phyloP scores from a whole-genome alignment of 2,797 vertebrate species.

The Gallinago nigripennis region DNA sequence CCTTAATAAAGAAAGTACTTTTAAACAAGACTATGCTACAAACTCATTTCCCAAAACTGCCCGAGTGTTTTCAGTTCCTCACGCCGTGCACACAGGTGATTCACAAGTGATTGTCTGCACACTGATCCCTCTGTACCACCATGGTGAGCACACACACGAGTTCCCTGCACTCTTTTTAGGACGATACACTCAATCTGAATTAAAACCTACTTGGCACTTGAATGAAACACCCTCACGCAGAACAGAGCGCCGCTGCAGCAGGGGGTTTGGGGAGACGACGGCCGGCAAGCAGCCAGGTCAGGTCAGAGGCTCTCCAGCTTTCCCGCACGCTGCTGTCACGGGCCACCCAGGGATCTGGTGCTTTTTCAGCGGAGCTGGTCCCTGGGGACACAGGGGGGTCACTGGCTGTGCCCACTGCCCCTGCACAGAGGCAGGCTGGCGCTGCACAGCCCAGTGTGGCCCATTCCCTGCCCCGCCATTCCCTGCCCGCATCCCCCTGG shows the following conservation, averaged over 20 bases:
- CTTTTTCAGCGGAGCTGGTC: background rate
- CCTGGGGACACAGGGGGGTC: accelerated
- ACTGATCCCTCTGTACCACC: no score
- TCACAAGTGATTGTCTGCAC: no score
- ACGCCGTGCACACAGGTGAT: accelerated
- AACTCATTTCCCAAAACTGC: background rate
- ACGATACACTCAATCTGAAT: background rate
- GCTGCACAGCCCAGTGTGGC: background rate
- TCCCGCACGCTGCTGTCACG: accelerated
- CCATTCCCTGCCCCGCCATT: background rate
- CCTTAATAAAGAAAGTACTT: background rate
- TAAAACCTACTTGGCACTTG: background rate
- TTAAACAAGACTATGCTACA: background rate
- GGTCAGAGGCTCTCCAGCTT: background rate
- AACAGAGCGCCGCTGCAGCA: background rate
- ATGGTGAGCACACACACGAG: accelerated
- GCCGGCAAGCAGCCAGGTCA: accelerated
- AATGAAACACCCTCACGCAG: background rate
- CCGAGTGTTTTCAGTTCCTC: background rate
- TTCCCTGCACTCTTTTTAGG: background rate
- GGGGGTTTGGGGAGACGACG: no score
- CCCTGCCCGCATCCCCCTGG: background rate
- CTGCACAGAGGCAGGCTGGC: accelerated
- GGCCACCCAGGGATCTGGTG: background rate
- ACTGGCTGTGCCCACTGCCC: no score